phyloP scores from a whole-genome alignment of 2,888 invertebrate genomes.

The Bombyx huttoni region DNA sequence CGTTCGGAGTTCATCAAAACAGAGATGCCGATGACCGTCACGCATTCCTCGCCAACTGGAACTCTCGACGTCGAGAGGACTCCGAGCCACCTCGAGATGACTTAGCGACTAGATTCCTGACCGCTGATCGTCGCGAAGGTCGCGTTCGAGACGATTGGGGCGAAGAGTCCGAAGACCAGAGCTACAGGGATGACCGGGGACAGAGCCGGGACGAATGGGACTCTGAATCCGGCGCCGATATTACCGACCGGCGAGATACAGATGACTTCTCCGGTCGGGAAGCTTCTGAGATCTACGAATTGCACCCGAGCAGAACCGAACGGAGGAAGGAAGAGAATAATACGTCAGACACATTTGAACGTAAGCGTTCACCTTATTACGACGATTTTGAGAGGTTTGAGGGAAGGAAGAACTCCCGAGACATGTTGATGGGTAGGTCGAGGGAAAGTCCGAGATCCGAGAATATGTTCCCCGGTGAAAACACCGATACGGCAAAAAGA shows the following conservation, averaged over 20 bases:
- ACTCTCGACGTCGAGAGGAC: constrained; percentile 52
- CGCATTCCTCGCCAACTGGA: constrained; percentile 65
- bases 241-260: constrained; percentile 35
- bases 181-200: constrained; percentile 44
- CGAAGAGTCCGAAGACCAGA: constrained; percentile 48
- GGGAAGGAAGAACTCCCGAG: constrained; percentile 62
- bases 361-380: constrained; percentile 50
- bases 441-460: constrained; percentile 62
- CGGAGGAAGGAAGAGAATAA: constrained; percentile 50
- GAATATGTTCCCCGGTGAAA: constrained; percentile 39
- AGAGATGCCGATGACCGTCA: constrained; percentile 70
- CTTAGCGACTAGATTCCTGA: constrained; percentile 53
- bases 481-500: constrained; percentile 39
- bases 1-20: constrained; percentile 81
- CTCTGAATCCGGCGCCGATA: constrained; percentile 55
- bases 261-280: constrained; percentile 56
- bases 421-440: constrained; percentile 60
- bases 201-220: constrained; percentile 61
- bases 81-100: constrained; percentile 51
- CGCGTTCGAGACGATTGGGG: constrained; percentile 53
- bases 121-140: constrained; percentile 47
- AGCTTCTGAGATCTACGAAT: constrained; percentile 61
- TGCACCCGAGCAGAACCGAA: constrained; percentile 47
- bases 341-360: constrained; percentile 40
- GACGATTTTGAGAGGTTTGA: constrained; percentile 63